A percentile compares a stretch with the other conserved stretches of the same genome.
Evolutionary conservation across 2,113 vertebrate species (phyloP).

Genomic region (Trochalopteron elliotii): DNA sequence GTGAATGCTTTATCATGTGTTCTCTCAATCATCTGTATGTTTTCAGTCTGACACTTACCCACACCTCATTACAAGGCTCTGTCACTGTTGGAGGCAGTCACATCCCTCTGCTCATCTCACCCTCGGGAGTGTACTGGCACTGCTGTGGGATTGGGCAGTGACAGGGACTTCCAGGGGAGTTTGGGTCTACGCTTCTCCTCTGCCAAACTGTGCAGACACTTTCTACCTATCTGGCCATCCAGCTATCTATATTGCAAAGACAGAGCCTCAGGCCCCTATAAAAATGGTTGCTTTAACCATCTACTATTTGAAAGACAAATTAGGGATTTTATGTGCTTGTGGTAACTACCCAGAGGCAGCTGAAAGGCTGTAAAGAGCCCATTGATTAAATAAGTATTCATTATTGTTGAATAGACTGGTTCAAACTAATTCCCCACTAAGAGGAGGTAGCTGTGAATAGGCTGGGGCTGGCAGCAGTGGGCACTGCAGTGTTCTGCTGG

Average conservation of each 20-base stretch:
- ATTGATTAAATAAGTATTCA: conserved; percentile 56
- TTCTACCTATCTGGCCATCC: not conserved
- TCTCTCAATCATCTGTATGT: not conserved
- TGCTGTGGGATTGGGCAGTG: not conserved
- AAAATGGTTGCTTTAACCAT: not conserved
- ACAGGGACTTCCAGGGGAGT: accelerated
- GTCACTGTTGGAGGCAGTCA: not conserved
- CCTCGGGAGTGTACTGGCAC: accelerated
- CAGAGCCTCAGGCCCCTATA: not conserved
- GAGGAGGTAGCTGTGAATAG: not conserved
- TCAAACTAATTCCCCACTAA: not conserved
- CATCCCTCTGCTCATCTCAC: not conserved
- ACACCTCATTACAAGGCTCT: not conserved
- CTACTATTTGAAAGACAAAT: conserved; percentile 27
- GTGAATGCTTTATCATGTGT: not conserved
- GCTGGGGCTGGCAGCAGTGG: not conserved
- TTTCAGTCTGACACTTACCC: not conserved
- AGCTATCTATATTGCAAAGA: not conserved
- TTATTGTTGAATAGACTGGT: conserved; percentile 15
- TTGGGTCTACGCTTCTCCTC: not conserved
- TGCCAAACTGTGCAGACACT: not conserved
- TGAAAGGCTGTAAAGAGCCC: conserved; percentile 20
- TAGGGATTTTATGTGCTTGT: conserved; percentile 42
- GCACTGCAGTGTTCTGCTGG: not conserved
- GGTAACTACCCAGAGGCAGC: conserved; percentile 18